These are phyloP conservation scores for Platynereis dumerilii DNA, from an alignment of 2,888 invertebrate genomes.

Conservation along the genomic window DNA sequence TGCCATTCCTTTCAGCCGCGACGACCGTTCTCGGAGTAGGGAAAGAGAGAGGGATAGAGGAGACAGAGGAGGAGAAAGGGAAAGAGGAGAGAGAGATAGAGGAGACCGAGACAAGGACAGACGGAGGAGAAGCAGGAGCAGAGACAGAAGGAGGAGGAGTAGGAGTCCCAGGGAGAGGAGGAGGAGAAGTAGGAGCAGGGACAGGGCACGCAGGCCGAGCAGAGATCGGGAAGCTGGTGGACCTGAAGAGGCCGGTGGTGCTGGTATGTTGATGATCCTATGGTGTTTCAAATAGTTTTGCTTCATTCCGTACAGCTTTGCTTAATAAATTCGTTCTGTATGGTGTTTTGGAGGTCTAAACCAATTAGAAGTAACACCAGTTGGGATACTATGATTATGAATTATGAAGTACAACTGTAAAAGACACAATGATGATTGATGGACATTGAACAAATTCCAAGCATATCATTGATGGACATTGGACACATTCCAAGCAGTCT, in stretches of 20 bases:
- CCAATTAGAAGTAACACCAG: too few relatives aligned
- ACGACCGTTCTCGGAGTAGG: constrained; percentile 1
- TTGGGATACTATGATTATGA: too few relatives aligned
- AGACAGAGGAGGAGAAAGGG: constrained; percentile 1
- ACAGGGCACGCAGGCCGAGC: constrained; percentile 24
- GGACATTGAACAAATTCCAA: too few relatives aligned
- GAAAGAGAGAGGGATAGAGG: neutral
- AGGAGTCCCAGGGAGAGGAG: constrained; percentile 17
- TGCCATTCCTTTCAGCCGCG: neutral
- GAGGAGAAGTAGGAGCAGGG: constrained; percentile 28
- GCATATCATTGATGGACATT: too few relatives aligned
- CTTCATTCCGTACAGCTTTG: too few relatives aligned
- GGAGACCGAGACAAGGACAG: neutral
- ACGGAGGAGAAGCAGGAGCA: constrained; percentile 14
- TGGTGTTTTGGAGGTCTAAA: too few relatives aligned
- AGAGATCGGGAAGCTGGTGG: constrained; percentile 17
- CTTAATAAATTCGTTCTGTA: too few relatives aligned
- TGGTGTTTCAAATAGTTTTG: neutral
- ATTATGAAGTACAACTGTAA: too few relatives aligned
- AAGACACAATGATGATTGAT: too few relatives aligned
- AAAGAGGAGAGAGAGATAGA: constrained; percentile 3
- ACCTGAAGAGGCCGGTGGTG: constrained; percentile 16
- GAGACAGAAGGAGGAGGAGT: constrained; percentile 18
- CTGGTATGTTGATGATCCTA: constrained; percentile 1
- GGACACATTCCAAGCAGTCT: too few relatives aligned